A percentile compares a stretch with the other conserved stretches of the same genome.
phyloP scores from a whole-genome alignment of 2,888 invertebrate genomes.

The Leptinotarsa tumamoca region DNA sequence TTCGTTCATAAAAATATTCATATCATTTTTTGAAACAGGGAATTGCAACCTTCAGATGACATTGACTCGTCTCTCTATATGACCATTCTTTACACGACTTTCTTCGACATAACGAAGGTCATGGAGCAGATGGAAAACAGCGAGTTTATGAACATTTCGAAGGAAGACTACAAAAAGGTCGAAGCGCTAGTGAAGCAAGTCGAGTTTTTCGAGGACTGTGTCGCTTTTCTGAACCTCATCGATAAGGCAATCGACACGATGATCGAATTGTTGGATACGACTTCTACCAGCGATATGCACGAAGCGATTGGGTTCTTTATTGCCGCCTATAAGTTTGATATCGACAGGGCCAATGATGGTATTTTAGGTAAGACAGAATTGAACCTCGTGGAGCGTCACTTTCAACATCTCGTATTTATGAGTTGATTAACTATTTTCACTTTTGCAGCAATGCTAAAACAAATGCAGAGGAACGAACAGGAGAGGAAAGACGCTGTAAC shows the following conservation, averaged over 20 bases:
- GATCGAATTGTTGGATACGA: constrained; percentile 79
- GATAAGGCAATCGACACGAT: constrained; percentile 68
- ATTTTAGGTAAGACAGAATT: constrained; percentile 66
- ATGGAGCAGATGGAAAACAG: constrained; percentile 30
- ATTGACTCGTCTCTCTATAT: constrained; percentile 35
- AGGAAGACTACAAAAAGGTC: constrained; percentile 65
- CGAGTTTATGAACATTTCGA: constrained; percentile 37
- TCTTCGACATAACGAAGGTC: constrained; percentile 36
- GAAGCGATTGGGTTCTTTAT: constrained; percentile 93
- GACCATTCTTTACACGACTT: constrained; percentile 36
- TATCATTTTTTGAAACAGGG: neutral
- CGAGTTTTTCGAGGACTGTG: constrained; percentile 75
- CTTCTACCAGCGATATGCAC: constrained; percentile 81
- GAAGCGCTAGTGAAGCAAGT: constrained; percentile 68
- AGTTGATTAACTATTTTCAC: neutral
- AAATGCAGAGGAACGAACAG: constrained; percentile 86
- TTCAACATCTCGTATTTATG: too few relatives aligned
- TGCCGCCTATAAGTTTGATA: constrained; percentile 81
- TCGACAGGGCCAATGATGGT: constrained; percentile 79
- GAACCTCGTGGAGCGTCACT: too few relatives aligned
- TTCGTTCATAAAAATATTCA: too few relatives aligned
- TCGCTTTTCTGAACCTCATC: constrained; percentile 57
- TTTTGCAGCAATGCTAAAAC: constrained; percentile 75
- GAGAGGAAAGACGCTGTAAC: constrained; percentile 81
- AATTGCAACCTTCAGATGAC: neutral